Base-by-base conservation (phyloP, 1,140 invertebrate genomes). In the Drosophila chauvacae region DNA sequence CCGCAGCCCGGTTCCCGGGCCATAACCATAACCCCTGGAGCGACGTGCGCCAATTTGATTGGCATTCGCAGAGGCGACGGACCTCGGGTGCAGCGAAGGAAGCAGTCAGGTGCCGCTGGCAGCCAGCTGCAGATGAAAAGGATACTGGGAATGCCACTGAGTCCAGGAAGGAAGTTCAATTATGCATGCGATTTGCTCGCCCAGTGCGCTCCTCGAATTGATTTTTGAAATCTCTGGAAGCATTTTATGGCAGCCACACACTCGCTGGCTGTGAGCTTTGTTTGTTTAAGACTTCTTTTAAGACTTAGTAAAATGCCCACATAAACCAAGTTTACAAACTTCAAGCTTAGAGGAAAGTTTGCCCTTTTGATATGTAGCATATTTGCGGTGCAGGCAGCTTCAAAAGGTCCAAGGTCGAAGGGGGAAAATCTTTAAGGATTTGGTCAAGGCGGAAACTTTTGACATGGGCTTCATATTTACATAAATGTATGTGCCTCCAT, bases 11-110 rank as follows among this genome's bases (percentile, higher is more conserved):
- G 77, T 72, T 69, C 48, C 55, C 81, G 65, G 76, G 77, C 35
- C 33, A n/a, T 56, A 66, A 20, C 62, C 35, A 68, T 50, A 30
- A 41, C 55, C 69, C 69, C 70, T 18, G 72, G 70, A 53, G 82
- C 55, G 79, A 87, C 75, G 75, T 86, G 82, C 75, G 79, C 83
- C 85, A 87, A 88, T 88, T 87, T 87, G 83, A 87, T 87, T 87
- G 83, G 83, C 84, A 86, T 85, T 85, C 64, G 64, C 58, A 75
- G 62, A 51, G 62, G 39, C 62, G 53, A 23, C 63, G 69, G 42
- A 53, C 58, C 41, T 33, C 71, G 60, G 18, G 42, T 60, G 23
- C 80, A 79, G 20, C 64, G 14, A 10, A 10, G 33, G 48, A 30
- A 30, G 10, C 11, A 61, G 42, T 41, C 53, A 51, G 58, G 33